Conservation (phyloP, 2,113 vertebrate genomes). For the Myocastor coypus region DNA sequence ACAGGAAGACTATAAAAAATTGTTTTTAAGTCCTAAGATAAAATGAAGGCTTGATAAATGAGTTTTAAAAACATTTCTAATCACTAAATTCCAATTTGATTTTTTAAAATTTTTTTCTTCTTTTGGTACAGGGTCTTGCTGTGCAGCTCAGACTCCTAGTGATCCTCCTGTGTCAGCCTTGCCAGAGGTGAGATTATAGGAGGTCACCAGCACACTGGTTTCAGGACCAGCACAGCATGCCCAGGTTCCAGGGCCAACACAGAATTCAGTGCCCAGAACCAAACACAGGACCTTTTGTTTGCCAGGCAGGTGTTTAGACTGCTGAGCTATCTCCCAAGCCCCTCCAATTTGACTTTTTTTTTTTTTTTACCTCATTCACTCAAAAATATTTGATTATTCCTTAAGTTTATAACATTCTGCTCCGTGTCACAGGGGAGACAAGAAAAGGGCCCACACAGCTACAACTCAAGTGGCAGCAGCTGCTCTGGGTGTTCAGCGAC, state of each 20-base stretch:
- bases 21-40: background rate
- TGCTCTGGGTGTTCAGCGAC: background rate
- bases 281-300: too few relatives aligned
- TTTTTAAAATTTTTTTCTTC: background rate
- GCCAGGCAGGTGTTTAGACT: too few relatives aligned
- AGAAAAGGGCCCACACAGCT: background rate
- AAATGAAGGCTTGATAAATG: background rate
- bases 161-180: too few relatives aligned
- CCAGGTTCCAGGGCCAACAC: too few relatives aligned
- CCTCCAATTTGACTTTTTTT: constrained; percentile 3
- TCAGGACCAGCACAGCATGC: too few relatives aligned
- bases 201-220: too few relatives aligned
- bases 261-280: too few relatives aligned
- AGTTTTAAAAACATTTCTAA: constrained; percentile 9
- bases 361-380: constrained; percentile 10
- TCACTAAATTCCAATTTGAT: constrained; percentile 1
- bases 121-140: too few relatives aligned
- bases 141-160: too few relatives aligned
- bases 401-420: background rate
- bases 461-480: background rate
- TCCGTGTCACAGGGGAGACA: background rate
- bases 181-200: too few relatives aligned
- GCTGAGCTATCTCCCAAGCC: too few relatives aligned
- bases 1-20: background rate
- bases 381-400: background rate